Base-by-base conservation (phyloP, 2,797 vertebrate species). In the Silurus aristotelis region DNA sequence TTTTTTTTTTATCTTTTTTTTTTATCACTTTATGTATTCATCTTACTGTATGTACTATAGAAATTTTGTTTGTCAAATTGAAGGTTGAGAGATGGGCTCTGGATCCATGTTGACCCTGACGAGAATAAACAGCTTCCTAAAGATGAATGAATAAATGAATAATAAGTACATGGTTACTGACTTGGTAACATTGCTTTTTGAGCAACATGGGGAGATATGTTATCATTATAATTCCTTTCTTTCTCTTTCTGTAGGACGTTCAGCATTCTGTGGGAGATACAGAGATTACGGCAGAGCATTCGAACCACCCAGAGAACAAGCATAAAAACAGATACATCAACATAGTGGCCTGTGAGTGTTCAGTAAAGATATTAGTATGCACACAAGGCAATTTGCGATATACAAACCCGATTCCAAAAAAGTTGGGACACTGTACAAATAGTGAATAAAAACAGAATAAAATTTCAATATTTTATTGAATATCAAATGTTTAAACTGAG, bases 251-350 rank as follows among this genome's bases (percentile, higher is more conserved):
- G 80, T 92, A 99, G 98, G 98, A 99, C 94, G 97, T 99, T 91
- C 98, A 99, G 55, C 97, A 96, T 88, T 98, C 96, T 90, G 97
- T 96, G 0, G 96, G 95, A 0, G 98, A 99, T 91, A 96, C 98
- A 96, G 99, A 97, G 95, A 98, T 99, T 93, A 99, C 97, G 9
- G 96, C 97, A 22, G 98, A 99, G 92, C 98, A 98, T 91, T 99
- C 98, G 91, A 99, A 99, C 93, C 97, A 99, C 90, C 97, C 96
- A 0, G 98, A 99, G 92, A 99, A 99, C 96, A 99, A 99, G 97
- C 98, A 99, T 96, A 99, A 99, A 95, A 99, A 99, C 96, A 96
- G 98, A 98, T 99, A 99, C 93, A 99, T 99, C 95, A 99, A 99
- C 95, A 99, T 99, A 88, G 95, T 99, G 91, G 98, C 98, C 91